These are phyloP conservation scores for Origma solitaria DNA, from an alignment of 2,113 vertebrate genomes.

Conservation along the genomic window DNA sequence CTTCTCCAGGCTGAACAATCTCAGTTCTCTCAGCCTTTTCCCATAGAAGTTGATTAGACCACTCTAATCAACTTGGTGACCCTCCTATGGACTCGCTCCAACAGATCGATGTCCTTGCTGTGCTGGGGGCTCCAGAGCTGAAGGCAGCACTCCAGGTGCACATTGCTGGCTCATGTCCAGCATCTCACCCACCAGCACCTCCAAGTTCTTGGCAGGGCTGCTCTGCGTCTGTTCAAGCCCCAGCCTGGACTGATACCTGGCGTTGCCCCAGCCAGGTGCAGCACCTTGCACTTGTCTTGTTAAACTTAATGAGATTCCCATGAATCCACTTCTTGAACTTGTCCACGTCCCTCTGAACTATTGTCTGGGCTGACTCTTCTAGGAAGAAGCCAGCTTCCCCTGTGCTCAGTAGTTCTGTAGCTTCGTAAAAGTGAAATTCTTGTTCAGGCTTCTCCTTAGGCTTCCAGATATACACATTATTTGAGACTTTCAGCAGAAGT, in stretches of 20 bases:
- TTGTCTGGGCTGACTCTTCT: background rate
- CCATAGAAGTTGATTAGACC: background rate
- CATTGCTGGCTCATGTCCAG: fast-evolving
- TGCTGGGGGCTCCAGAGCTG: background rate
- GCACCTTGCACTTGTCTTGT: background rate
- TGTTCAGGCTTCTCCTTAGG: background rate
- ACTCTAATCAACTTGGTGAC: background rate
- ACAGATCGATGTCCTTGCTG: background rate
- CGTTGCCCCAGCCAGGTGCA: background rate
- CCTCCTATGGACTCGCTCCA: background rate
- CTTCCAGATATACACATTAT: background rate
- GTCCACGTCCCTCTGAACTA: background rate
- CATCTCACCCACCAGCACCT: background rate
- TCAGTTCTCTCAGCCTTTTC: background rate
- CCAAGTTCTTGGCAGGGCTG: background rate
- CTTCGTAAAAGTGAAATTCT: background rate
- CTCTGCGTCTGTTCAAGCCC: background rate
- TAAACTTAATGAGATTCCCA: background rate
- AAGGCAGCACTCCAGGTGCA: background rate
- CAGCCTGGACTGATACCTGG: background rate
- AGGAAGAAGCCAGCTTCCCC: background rate
- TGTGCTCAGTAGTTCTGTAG: background rate
- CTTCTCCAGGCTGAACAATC: background rate
- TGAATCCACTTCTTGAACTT: background rate
- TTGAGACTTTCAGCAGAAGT: background rate